Evolutionary conservation across 2,888 invertebrate species (phyloP).

Genomic region (Alloplasta piceator): DNA sequence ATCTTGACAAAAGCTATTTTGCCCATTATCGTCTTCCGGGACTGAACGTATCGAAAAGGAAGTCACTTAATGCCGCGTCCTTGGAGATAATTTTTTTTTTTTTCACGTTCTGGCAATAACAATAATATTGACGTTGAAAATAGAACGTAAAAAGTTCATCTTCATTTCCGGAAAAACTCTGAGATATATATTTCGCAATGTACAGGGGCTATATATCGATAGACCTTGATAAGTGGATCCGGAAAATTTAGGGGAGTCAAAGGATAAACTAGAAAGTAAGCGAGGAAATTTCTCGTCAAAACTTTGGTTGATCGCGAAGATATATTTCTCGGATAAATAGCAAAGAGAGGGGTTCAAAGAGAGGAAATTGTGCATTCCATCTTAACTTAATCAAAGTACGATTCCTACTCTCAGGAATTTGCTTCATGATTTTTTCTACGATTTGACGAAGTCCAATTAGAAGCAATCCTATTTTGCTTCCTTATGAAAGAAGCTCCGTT

Average conservation of each 20-base stretch:
- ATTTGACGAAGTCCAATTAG: no score
- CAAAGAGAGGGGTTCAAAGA: constrained; percentile 16
- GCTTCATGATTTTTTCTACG: no score
- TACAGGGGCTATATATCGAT: not conserved
- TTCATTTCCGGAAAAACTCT: constrained; percentile 5
- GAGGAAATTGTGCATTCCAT: not conserved
- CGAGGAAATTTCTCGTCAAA: constrained; percentile 18
- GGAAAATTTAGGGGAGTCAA: constrained; percentile 28
- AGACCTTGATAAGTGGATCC: not conserved
- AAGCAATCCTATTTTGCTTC: no score
- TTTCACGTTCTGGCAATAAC: constrained; percentile 10
- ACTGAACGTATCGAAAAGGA: constrained; percentile 11
- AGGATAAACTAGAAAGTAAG: constrained; percentile 13
- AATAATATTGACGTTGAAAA: constrained; percentile 4
- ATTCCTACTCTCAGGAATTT: no score
- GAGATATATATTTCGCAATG: constrained; percentile 4
- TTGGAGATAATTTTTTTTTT: constrained; percentile 4
- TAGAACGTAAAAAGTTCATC: not conserved
- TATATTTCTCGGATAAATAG: constrained; percentile 45
- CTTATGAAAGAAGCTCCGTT: no score
- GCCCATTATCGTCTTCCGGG: constrained; percentile 44
- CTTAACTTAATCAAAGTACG: no score
- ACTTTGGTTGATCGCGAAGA: constrained; percentile 56
- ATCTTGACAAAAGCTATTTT: constrained; percentile 32
- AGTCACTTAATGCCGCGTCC: constrained; percentile 3